Conservation (phyloP, 2,888 invertebrate genomes). For the Rhyacophila evoluta region DNA sequence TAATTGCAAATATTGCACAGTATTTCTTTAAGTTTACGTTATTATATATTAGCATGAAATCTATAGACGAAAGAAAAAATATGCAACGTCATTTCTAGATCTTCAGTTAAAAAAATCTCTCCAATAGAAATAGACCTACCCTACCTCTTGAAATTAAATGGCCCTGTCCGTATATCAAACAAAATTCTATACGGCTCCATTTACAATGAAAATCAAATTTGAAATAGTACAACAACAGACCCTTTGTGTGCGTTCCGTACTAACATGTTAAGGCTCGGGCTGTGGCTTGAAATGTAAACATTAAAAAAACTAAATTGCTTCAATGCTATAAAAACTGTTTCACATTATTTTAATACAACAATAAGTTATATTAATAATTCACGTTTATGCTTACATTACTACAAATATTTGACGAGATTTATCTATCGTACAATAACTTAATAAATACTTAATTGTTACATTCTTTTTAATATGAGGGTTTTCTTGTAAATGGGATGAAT, state of each 20-base stretch:
- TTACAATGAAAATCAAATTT: constrained; percentile 45
- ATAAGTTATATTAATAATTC: no score
- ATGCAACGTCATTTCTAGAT: not conserved
- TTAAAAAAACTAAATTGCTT: no score
- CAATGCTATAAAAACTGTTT: no score
- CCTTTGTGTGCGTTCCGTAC: constrained; percentile 34
- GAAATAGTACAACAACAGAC: constrained; percentile 32
- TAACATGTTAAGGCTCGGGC: not conserved
- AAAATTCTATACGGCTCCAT: constrained; percentile 32
- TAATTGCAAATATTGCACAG: no score
- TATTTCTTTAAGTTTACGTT: no score
- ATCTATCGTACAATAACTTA: no score
- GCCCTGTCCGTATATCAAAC: constrained; percentile 39
- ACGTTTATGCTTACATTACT: no score
- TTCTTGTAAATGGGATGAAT: no score
- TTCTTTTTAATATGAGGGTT: no score
- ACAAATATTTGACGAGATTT: no score
- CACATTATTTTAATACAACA: no score
- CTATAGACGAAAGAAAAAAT: not conserved
- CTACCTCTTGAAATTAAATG: constrained; percentile 1
- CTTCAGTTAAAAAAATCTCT: not conserved
- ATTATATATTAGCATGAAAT: not conserved
- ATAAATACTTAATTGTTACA: no score
- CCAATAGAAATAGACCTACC: not conserved
- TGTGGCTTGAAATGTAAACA: not conserved